A percentile compares a stretch with the other conserved stretches of the same genome.
phyloP scores from a whole-genome alignment of 2,113 vertebrate species.

The Sinosuthora webbiana region DNA sequence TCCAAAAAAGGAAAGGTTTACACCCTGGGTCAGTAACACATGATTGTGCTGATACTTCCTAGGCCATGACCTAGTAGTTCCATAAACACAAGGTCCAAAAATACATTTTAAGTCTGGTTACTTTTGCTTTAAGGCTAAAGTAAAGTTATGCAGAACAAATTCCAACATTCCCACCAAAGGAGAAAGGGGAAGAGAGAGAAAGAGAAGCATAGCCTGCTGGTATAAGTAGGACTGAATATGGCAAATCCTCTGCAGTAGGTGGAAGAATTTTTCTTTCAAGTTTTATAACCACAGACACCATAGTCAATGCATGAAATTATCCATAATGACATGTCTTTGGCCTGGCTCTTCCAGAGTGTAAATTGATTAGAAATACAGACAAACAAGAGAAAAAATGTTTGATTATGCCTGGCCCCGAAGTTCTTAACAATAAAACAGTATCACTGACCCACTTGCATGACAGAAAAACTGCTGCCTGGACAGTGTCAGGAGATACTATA shows the following conservation, averaged over 20 bases:
- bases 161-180: not conserved
- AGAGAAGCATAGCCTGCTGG: not conserved
- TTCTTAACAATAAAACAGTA: not conserved
- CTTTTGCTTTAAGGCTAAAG: not conserved
- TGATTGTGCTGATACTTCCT: not conserved
- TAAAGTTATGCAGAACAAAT: not conserved
- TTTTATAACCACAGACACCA: not conserved
- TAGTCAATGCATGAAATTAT: not conserved
- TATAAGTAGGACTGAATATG: not conserved
- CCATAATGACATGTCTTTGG: not conserved
- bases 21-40: not conserved
- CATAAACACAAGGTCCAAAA: not conserved
- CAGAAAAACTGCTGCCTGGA: not conserved
- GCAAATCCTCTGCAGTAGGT: not conserved
- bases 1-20: not conserved
- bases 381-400: not conserved
- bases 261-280: not conserved
- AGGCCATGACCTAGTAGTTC: not conserved
- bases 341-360: not conserved
- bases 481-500: not conserved
- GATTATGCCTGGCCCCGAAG: not conserved
- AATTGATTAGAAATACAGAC: not conserved
- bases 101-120: not conserved
- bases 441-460: not conserved
- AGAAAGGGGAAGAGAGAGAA: not conserved